Evolutionary conservation across 2,113 vertebrate species (phyloP).

Genomic region (Lepus americanus): DNA sequence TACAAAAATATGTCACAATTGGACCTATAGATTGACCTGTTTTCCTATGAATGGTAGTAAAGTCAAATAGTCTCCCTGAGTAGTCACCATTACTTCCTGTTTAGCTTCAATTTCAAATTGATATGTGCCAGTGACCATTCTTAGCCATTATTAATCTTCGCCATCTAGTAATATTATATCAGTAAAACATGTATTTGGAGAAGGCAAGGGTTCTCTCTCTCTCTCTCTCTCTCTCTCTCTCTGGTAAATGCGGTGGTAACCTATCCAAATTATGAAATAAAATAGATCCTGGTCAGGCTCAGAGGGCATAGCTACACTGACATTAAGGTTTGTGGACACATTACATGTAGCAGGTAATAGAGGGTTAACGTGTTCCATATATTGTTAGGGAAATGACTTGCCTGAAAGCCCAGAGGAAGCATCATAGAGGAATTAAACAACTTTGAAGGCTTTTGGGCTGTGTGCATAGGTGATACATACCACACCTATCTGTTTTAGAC

Average conservation of each 20-base stretch:
- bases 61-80: rapidly evolving
- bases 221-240: too few relatives aligned
- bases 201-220: not conserved
- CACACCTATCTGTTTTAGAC: not conserved
- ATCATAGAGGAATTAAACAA: not conserved
- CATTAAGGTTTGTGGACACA: not conserved
- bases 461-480: not conserved
- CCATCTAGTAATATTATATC: not conserved
- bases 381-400: not conserved
- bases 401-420: not conserved
- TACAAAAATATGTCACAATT: not conserved
- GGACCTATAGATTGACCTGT: not conserved
- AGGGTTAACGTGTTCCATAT: not conserved
- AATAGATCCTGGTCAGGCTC: not conserved
- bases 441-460: not conserved
- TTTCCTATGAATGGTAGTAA: not conserved
- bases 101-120: not conserved
- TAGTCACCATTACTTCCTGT: not conserved
- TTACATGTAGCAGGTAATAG: not conserved
- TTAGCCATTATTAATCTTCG: not conserved
- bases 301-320: not conserved
- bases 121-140: not conserved
- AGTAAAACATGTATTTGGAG: not conserved
- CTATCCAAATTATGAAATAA: not conserved
- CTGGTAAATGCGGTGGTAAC: not conserved